phyloP scores from a whole-genome alignment of 2,797 vertebrate species.

The Botia kubotai region DNA sequence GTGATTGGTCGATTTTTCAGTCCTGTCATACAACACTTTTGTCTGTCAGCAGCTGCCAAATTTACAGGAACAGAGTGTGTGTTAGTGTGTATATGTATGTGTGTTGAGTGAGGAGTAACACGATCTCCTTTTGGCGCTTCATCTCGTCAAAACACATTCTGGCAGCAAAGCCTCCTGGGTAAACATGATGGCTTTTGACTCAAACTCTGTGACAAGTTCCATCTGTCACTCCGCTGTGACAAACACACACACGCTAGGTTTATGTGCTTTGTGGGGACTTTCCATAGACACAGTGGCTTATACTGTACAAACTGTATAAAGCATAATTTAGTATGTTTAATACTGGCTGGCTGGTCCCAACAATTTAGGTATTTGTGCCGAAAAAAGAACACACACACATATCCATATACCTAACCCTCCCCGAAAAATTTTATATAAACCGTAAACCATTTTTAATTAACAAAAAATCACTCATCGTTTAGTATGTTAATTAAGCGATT shows the following conservation, averaged over 20 bases:
- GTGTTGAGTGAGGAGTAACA: constrained; percentile 73
- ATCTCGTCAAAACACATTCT: constrained; percentile 80
- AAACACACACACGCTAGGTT: too few relatives aligned
- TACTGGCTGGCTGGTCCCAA: too few relatives aligned
- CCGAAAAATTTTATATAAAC: too few relatives aligned
- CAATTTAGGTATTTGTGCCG: too few relatives aligned
- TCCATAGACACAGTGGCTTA: too few relatives aligned
- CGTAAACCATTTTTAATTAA: too few relatives aligned
- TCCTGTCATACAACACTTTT: constrained; percentile 58
- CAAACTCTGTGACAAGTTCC: constrained; percentile 72
- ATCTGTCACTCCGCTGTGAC: constrained; percentile 74
- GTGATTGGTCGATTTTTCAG: constrained; percentile 42
- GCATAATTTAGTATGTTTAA: too few relatives aligned
- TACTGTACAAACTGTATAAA: too few relatives aligned
- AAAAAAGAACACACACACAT: constrained; percentile 59
- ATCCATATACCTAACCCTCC: too few relatives aligned
- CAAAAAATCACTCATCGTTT: too few relatives aligned
- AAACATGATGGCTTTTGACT: constrained; percentile 73
- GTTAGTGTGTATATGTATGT: constrained; percentile 53
- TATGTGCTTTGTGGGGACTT: too few relatives aligned
- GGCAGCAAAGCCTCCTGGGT: constrained; percentile 78
- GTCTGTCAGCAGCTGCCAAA: constrained; percentile 71
- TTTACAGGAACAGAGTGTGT: constrained; percentile 63
- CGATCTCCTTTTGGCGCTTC: constrained; percentile 78
- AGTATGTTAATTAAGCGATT: too few relatives aligned